Percentiles rank a stretch among this genome's conserved stretches.
Evolutionary conservation across 2,797 vertebrate genomes (phyloP).

Genomic region (Tiaroga cobitis): DNA sequence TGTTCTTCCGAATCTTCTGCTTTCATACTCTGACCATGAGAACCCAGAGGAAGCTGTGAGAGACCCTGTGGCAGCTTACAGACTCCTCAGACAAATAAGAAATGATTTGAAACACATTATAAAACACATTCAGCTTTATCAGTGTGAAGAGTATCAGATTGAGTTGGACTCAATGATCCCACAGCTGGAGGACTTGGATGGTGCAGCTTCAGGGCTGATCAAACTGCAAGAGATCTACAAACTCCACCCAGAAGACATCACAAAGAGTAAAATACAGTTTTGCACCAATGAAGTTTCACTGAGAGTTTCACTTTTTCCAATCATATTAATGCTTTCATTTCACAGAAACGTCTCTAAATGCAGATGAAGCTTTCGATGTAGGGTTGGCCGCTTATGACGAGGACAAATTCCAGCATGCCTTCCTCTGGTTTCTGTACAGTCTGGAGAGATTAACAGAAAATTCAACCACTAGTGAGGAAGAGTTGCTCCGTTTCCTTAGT

Average conservation of each 20-base stretch:
- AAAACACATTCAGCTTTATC: not conserved
- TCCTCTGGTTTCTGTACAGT: slow-evolving; percentile 38
- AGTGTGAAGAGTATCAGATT: slow-evolving; percentile 1
- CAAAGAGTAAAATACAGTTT: not conserved
- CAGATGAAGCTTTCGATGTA: not conserved
- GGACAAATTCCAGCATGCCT: slow-evolving; percentile 20
- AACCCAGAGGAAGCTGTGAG: not conserved
- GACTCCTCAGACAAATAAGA: slow-evolving; percentile 10
- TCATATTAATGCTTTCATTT: not conserved
- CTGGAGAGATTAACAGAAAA: not conserved
- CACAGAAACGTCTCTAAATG: not conserved
- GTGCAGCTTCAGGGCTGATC: slow-evolving; percentile 26
- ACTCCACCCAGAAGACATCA: slow-evolving; percentile 10
- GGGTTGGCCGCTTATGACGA: not conserved
- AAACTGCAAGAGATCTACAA: slow-evolving; percentile 40
- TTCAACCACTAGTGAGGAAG: rapidly evolving
- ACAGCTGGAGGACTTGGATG: not conserved
- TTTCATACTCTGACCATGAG: not conserved
- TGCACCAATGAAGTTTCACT: not conserved
- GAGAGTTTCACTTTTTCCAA: not conserved
- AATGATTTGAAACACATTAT: not conserved
- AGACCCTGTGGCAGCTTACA: slow-evolving; percentile 16
- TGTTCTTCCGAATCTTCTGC: not conserved
- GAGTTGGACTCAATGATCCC: not conserved
- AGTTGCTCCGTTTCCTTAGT: not conserved